Evolutionary conservation across 2,797 vertebrate genomes (phyloP).

Genomic region (Microhierax caerulescens): DNA sequence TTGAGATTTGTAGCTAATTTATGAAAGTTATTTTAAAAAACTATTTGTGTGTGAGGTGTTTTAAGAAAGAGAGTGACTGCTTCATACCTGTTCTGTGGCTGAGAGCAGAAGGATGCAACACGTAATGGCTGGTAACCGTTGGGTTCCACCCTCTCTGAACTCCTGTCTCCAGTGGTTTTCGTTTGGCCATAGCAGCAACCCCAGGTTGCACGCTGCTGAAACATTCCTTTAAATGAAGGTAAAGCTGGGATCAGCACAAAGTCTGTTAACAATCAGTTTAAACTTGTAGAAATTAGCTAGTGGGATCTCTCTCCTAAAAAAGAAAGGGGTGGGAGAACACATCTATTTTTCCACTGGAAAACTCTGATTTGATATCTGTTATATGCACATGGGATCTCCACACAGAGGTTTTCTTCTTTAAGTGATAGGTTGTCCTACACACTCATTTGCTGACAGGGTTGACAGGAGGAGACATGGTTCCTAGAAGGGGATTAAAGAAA

Average conservation of each 20-base stretch:
- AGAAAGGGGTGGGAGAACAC: neutral
- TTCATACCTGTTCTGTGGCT: neutral
- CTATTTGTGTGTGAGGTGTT: neutral
- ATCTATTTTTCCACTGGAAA: neutral
- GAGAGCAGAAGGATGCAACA: neutral
- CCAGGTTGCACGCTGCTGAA: neutral
- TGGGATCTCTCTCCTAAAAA: neutral
- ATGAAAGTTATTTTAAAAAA: fast-evolving
- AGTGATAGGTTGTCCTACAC: neutral
- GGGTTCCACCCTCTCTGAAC: neutral
- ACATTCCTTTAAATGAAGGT: slow-evolving; percentile 7
- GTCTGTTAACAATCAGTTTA: slow-evolving; percentile 13
- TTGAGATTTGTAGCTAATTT: neutral
- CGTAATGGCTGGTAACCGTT: neutral
- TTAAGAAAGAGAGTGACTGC: neutral
- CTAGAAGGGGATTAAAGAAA: neutral
- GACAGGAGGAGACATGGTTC: neutral
- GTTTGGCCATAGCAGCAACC: neutral
- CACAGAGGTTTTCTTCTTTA: neutral
- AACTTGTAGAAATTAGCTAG: slow-evolving; percentile 7
- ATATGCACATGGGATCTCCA: neutral
- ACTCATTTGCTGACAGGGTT: neutral
- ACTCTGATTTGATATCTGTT: neutral
- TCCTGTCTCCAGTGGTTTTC: neutral
- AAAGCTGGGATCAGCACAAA: neutral